Evolutionary conservation across 2,888 invertebrate species (phyloP).

Genomic region (Galeruca laticollis): DNA sequence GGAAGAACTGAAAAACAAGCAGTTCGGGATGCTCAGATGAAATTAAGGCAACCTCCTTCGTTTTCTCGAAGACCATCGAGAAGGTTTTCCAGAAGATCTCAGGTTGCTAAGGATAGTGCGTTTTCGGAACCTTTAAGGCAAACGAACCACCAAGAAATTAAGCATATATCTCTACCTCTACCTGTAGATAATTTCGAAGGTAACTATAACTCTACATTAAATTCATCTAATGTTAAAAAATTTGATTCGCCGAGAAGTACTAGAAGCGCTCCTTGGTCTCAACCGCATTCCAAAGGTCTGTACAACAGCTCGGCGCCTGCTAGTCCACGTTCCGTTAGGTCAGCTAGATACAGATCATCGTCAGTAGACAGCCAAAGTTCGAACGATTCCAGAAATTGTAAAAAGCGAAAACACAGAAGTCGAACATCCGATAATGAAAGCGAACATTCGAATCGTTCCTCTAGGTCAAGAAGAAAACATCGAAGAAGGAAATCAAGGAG

Average conservation of each 20-base stretch:
- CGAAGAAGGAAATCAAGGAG: conserved; percentile 82
- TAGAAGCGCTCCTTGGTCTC: conserved; percentile 84
- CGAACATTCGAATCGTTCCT: conserved; percentile 87
- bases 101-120: conserved; percentile 67
- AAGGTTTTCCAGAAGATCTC: conserved; percentile 73
- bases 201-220: conserved; percentile 47
- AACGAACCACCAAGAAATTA: conserved; percentile 63
- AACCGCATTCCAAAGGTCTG: conserved; percentile 78
- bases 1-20: conserved; percentile 75
- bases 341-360: conserved; percentile 80
- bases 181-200: conserved; percentile 69
- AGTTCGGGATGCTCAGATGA: conserved; percentile 68
- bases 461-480: conserved; percentile 81
- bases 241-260: conserved; percentile 85
- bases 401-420: conserved; percentile 83
- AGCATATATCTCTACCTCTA: conserved; percentile 71
- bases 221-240: conserved; percentile 56
- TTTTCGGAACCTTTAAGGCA: conserved; percentile 42
- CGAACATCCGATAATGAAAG: conserved; percentile 92
- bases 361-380: conserved; percentile 92
- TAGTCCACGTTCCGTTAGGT: conserved; percentile 85
- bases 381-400: conserved; percentile 83
- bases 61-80: conserved; percentile 76
- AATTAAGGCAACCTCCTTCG: conserved; percentile 69
- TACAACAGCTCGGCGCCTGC: conserved; percentile 72